Evolutionary conservation across 2,797 vertebrate species (phyloP).

Genomic region (Microctenopoma steveboyesi): DNA sequence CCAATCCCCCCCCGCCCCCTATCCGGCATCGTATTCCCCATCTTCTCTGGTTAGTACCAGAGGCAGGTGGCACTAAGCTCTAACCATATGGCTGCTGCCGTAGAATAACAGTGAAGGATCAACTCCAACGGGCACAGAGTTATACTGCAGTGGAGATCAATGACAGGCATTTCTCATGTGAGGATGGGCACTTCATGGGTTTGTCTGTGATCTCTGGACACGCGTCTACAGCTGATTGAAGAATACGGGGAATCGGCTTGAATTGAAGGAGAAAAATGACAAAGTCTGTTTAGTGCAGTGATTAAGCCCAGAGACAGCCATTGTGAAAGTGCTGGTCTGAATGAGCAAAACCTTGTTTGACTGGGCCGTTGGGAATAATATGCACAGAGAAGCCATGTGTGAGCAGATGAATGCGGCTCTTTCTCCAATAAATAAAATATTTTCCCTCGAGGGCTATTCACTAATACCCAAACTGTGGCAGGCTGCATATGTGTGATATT

Average conservation of each 20-base stretch:
- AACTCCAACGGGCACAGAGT: constrained; percentile 64
- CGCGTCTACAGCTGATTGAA: constrained; percentile 42
- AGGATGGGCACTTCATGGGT: constrained; percentile 59
- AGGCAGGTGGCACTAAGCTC: constrained; percentile 79
- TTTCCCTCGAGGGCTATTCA: constrained; percentile 62
- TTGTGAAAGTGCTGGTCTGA: constrained; percentile 30
- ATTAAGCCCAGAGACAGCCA: constrained; percentile 38
- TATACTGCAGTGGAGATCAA: constrained; percentile 75
- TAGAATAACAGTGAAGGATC: constrained; percentile 74
- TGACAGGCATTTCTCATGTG: constrained; percentile 75
- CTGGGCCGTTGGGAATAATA: constrained; percentile 57
- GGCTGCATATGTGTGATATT: constrained; percentile 20
- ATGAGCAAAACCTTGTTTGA: constrained; percentile 45
- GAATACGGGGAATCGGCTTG: constrained; percentile 26
- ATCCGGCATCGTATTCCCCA: constrained; percentile 46
- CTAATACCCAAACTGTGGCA: constrained; percentile 61
- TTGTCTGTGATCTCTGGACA: constrained; percentile 53
- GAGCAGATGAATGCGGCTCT: constrained; percentile 55
- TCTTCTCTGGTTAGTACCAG: constrained; percentile 61
- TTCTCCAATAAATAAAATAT: constrained; percentile 70
- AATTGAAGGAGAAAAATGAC: constrained; percentile 11
- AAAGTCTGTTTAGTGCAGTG: constrained; percentile 19
- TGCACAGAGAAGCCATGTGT: constrained; percentile 53
- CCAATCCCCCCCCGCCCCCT: constrained; percentile 33
- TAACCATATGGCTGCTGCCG: constrained; percentile 78